Percentiles rank a stretch among this genome's conserved stretches.
Conservation (phyloP, 2,888 invertebrate genomes). For the Physocephala rufipes region DNA sequence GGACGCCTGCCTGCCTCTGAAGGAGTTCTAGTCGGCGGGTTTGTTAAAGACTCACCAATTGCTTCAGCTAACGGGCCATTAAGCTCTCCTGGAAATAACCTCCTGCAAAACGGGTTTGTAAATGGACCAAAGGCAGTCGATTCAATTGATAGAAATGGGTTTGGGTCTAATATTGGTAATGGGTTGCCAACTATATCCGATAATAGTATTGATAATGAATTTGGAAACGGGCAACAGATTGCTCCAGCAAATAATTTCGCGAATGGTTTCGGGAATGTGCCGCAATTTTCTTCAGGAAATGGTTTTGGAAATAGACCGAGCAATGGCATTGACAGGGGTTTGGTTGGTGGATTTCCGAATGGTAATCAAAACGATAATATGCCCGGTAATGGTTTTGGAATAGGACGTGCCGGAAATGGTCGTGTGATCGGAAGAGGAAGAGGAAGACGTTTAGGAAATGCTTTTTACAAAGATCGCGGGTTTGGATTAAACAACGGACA, state of each 20-base stretch:
- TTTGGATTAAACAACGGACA: slow-evolving; percentile 3
- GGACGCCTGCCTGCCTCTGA: no score
- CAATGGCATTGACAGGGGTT: not conserved
- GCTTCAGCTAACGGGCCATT: no score
- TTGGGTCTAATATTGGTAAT: not conserved
- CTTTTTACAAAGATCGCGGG: not conserved
- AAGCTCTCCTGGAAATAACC: no score
- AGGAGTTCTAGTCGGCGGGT: no score
- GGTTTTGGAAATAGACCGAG: not conserved
- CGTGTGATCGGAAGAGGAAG: not conserved
- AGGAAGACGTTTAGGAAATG: not conserved
- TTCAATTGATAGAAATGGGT: not conserved
- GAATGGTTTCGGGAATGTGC: slow-evolving; percentile 1
- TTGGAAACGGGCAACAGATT: not conserved
- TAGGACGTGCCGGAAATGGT: not conserved
- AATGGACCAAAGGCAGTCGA: not conserved
- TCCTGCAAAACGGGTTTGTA: not conserved
- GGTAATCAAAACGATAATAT: no score
- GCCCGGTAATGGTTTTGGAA: not conserved
- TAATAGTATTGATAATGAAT: no score
- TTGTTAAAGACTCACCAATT: no score
- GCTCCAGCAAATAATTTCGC: slow-evolving; percentile 3
- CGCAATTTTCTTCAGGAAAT: not conserved
- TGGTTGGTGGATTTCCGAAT: no score
- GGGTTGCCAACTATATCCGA: no score